Evolutionary conservation across 2,888 invertebrate species (phyloP).

Genomic region (Brenthis hecate): DNA sequence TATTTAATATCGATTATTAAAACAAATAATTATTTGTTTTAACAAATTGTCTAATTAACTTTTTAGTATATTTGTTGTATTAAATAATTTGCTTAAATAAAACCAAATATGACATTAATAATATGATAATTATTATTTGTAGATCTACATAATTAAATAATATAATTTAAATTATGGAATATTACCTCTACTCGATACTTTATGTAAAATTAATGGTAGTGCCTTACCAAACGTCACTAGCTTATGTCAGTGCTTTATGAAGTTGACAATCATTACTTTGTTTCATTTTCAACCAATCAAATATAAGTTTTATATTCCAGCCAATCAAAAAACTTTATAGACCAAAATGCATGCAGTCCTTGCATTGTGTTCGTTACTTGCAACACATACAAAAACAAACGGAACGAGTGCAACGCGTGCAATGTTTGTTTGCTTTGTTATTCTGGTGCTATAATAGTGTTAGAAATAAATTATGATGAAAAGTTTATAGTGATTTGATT

Average conservation of each 20-base stretch:
- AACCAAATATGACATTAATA: too few species aligned
- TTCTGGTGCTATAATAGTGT: constrained; percentile 36
- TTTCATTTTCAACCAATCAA: constrained; percentile 17
- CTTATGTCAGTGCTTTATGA: neutral
- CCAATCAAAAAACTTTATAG: constrained; percentile 16
- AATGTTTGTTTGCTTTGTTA: constrained; percentile 44
- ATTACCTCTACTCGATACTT: too few species aligned
- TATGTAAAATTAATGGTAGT: too few species aligned
- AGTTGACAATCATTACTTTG: constrained; percentile 8
- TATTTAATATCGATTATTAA: too few species aligned
- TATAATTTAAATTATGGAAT: too few species aligned
- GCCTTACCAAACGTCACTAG: too few species aligned
- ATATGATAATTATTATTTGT: too few species aligned
- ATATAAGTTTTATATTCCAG: constrained; percentile 3
- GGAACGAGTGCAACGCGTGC: constrained; percentile 36
- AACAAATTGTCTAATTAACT: too few species aligned
- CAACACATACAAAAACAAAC: constrained; percentile 37
- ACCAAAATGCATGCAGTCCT: constrained; percentile 22
- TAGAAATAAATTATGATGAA: constrained; percentile 24
- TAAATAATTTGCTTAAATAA: too few species aligned
- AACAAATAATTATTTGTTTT: too few species aligned
- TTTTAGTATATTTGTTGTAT: too few species aligned
- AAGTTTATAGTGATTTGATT: constrained; percentile 11
- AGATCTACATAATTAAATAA: too few species aligned
- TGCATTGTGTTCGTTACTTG: constrained; percentile 15